These are phyloP conservation scores for Aleiodes testaceus DNA, from an alignment of 2,888 invertebrate species.

Conservation along the genomic window DNA sequence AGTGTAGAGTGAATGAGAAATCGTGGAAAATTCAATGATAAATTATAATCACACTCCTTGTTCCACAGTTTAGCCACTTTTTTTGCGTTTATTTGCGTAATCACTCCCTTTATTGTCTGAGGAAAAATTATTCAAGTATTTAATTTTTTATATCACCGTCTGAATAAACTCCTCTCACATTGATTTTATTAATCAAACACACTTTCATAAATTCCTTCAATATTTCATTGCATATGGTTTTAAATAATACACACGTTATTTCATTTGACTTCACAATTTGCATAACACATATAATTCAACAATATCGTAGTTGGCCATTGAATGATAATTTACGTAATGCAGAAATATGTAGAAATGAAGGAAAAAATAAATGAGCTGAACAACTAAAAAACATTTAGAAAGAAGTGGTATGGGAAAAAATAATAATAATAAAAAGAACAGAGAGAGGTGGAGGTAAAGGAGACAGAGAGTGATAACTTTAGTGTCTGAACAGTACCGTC, in stretches of 20 bases:
- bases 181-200: too few species aligned
- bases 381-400: too few species aligned
- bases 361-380: not conserved
- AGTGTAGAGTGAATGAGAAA: not conserved
- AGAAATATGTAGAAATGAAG: constrained; percentile 12
- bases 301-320: constrained; percentile 17
- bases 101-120: too few species aligned
- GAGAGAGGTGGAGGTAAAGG: constrained; percentile 6
- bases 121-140: too few species aligned
- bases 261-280: constrained; percentile 29
- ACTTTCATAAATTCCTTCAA: constrained; percentile 1
- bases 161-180: too few species aligned
- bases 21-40: not conserved
- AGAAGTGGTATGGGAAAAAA: too few species aligned
- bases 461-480: constrained; percentile 1
- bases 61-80: not conserved
- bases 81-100: not conserved
- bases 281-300: constrained; percentile 34
- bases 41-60: not conserved
- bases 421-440: not conserved
- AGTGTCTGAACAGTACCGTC: too few species aligned
- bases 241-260: constrained; percentile 1
- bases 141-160: too few species aligned
- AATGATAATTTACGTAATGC: constrained; percentile 38
- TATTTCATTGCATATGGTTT: not conserved